These are phyloP conservation scores for Syngnathus typhle DNA, from an alignment of 2,113 vertebrate genomes.

Conservation along the genomic window DNA sequence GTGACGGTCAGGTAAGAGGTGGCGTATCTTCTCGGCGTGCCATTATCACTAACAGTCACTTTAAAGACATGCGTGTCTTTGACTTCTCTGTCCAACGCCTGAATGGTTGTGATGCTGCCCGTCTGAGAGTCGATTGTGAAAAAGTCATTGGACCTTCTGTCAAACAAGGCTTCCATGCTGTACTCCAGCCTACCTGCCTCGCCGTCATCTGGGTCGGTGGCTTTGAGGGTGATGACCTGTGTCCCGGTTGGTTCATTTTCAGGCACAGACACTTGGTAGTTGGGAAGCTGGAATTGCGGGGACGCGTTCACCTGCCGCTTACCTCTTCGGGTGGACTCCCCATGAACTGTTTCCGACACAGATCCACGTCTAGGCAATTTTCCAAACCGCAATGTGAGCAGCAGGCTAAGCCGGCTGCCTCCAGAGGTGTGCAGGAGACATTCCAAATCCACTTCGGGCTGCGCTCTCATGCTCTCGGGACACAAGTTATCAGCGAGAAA, in stretches of 20 bases:
- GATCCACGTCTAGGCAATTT: slow-evolving; percentile 12
- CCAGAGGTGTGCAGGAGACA: slow-evolving; percentile 46
- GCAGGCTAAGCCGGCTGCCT: slow-evolving; percentile 37
- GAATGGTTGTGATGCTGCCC: slow-evolving; percentile 78
- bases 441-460: slow-evolving; percentile 37
- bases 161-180: slow-evolving; percentile 87
- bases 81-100: slow-evolving; percentile 85
- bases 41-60: slow-evolving; percentile 80
- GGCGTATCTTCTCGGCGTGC: slow-evolving; percentile 74
- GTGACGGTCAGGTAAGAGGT: slow-evolving; percentile 85
- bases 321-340: slow-evolving; percentile 42
- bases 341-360: slow-evolving; percentile 2
- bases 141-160: slow-evolving; percentile 84
- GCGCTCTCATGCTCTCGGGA: slow-evolving; percentile 12
- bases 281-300: slow-evolving; percentile 87
- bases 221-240: slow-evolving; percentile 81
- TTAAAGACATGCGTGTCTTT: slow-evolving; percentile 92
- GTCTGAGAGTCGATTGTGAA: slow-evolving; percentile 81
- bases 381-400: slow-evolving; percentile 44
- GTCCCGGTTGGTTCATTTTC: slow-evolving; percentile 89
- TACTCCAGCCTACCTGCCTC: slow-evolving; percentile 85
- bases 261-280: slow-evolving; percentile 86
- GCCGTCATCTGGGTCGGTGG: slow-evolving; percentile 82
- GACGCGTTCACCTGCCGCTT: slow-evolving; percentile 72
- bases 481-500: slow-evolving; percentile 52